These are phyloP conservation scores for Dasysyrphus tricinctus DNA, from an alignment of 2,888 invertebrate species.

Conservation along the genomic window DNA sequence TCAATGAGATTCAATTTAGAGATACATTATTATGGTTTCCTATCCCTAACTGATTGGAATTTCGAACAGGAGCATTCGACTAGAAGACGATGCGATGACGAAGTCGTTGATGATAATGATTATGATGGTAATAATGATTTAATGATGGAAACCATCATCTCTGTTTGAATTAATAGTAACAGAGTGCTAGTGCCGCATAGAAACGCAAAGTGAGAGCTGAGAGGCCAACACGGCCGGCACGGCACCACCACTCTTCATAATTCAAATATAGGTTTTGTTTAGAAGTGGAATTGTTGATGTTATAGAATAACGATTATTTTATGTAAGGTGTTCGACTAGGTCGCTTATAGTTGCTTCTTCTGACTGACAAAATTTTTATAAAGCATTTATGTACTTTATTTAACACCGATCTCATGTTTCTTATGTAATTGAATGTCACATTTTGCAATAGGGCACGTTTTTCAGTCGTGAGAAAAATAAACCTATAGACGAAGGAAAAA, in stretches of 20 bases:
- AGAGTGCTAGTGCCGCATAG: too few species aligned
- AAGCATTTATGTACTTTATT: too few species aligned
- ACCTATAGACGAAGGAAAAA: too few species aligned
- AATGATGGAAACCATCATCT: neutral
- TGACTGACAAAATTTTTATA: too few species aligned
- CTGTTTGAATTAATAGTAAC: too few species aligned
- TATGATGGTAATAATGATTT: slow-evolving; percentile 26
- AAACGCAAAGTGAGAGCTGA: neutral
- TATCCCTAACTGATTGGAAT: slow-evolving; percentile 59
- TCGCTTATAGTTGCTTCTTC: too few species aligned
- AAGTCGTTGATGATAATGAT: neutral
- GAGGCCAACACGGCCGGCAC: neutral
- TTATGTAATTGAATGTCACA: too few species aligned
- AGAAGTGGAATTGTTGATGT: slow-evolving; percentile 35
- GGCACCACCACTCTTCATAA: slow-evolving; percentile 15
- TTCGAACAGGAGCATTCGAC: slow-evolving; percentile 7
- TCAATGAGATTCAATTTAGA: slow-evolving; percentile 74
- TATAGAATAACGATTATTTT: too few species aligned
- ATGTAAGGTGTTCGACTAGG: too few species aligned
- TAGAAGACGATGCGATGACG: slow-evolving; percentile 19
- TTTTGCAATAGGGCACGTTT: too few species aligned
- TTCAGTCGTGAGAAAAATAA: too few species aligned
- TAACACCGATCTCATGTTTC: too few species aligned
- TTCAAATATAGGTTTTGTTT: neutral
- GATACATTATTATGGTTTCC: slow-evolving; percentile 73